phyloP scores from a whole-genome alignment of 2,797 vertebrate genomes.

The Lithobates pipiens region DNA sequence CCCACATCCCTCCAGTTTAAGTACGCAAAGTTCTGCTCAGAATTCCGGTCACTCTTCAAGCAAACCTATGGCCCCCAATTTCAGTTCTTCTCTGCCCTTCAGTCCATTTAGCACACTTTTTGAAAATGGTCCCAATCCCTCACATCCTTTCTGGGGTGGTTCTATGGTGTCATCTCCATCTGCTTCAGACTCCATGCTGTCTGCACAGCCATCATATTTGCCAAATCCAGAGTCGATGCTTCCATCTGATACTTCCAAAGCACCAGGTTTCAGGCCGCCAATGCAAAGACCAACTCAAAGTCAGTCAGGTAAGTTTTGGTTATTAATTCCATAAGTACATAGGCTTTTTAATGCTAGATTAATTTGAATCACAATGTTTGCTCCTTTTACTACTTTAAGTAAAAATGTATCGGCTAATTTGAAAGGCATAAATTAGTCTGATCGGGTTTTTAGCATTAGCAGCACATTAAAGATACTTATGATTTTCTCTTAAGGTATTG shows the following conservation, averaged over 20 bases:
- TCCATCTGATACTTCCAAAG: slow-evolving; percentile 84
- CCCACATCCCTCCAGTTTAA: slow-evolving; percentile 84
- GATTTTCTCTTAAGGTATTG: slow-evolving; percentile 73
- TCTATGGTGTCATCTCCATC: slow-evolving; percentile 82
- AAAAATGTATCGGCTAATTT: neutral
- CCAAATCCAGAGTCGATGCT: slow-evolving; percentile 82
- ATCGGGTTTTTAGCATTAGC: neutral
- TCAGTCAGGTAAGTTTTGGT: slow-evolving; percentile 78
- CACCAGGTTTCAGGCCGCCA: slow-evolving; percentile 82
- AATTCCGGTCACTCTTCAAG: slow-evolving; percentile 77
- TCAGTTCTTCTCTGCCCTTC: slow-evolving; percentile 78
- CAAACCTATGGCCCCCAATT: slow-evolving; percentile 80
- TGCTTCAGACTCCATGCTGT: slow-evolving; percentile 78
- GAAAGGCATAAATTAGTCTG: neutral
- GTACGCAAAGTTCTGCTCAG: slow-evolving; percentile 85
- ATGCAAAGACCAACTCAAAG: slow-evolving; percentile 81
- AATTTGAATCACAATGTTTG: neutral
- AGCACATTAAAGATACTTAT: slow-evolving; percentile 4
- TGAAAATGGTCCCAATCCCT: slow-evolving; percentile 77
- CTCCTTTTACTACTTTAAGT: neutral
- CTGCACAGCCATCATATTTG: slow-evolving; percentile 81
- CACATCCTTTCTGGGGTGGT: slow-evolving; percentile 82
- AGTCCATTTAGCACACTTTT: slow-evolving; percentile 82
- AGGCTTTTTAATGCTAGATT: neutral
- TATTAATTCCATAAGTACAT: neutral